Percentiles rank a stretch among this genome's conserved stretches.
These are phyloP conservation scores for Rhagologus leucostigma DNA, from an alignment of 2,113 vertebrate species.

Conservation along the genomic window DNA sequence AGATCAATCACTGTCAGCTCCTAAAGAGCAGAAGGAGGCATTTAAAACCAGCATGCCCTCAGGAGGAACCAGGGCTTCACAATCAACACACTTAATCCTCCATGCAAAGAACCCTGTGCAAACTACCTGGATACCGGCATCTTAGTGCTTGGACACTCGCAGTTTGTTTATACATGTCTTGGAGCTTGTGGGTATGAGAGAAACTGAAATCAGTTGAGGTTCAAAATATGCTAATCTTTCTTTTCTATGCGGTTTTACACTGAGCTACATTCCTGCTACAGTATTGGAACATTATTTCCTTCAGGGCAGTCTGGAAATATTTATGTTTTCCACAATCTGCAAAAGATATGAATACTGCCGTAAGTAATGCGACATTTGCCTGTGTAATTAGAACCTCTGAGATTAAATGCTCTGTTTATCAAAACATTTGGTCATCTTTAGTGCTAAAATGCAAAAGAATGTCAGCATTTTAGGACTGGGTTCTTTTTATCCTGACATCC, in stretches of 20 bases:
- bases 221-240: not conserved
- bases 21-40: not conserved
- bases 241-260: not conserved
- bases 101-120: not conserved
- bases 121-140: not conserved
- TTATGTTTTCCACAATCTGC: not conserved
- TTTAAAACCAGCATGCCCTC: not conserved
- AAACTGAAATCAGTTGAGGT: not conserved
- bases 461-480: not conserved
- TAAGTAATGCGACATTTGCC: not conserved
- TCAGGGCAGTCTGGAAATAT: not conserved
- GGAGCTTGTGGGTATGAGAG: not conserved
- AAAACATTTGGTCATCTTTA: not conserved
- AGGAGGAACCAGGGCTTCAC: not conserved
- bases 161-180: accelerated
- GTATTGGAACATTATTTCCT: not conserved
- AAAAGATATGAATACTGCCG: not conserved
- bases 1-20: not conserved
- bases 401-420: not conserved
- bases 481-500: not conserved
- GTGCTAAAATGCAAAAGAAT: not conserved
- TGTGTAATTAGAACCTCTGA: not conserved
- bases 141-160: accelerated
- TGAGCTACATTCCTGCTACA: not conserved
- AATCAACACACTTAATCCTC: accelerated